Base-by-base conservation (phyloP, 2,113 vertebrate genomes). In the Trogon melanurus region DNA sequence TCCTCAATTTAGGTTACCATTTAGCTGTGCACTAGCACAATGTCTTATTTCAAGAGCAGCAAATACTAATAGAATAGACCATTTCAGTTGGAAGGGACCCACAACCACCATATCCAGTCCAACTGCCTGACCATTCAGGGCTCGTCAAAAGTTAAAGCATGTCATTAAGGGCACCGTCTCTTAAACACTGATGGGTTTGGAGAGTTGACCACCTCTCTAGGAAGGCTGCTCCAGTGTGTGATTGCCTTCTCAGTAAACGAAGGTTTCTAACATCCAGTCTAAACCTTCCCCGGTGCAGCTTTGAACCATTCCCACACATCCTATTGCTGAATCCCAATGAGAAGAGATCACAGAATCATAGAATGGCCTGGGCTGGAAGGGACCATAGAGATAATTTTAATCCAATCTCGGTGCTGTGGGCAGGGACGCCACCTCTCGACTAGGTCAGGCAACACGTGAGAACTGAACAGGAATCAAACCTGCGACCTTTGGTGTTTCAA, bases 311-410 rank as follows among this genome's bases (percentile, higher is more conserved):
- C 38, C 50, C 38, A 54, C 0, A 0, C 11, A 4, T 18, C 34
- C 44, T 47, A 5, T 41, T 36, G 56, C 34, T 11, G 5, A 30
- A 66, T n/a, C 0, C 0, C 23, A 56, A 16, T 41, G 38, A 54
- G 45, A 60, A 53, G 21, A 32, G 22, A 36, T 41, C 10, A 41
- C 41, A 41, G 41, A 41, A 41, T 41, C 41, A 41, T 13, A 41
- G 11, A 41, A 41, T 41, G 41, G 10, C 10, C 10, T 11, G 41
- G 41, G 11, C 13, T 41, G 41, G 41, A 41, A 41, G 41, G 41
- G 41, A 41, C 41, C 41, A 36, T 36, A 36, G 36, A 36, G 36
- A 36, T 36, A 36, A 36, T 36, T 36, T 36, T 36, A 36, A 36
- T 36, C 36, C 36, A 36, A 36, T 9, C 36, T 36, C 36, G 8